Conservation (phyloP, 2,113 vertebrate genomes). For the Larimichthys crocea region DNA sequence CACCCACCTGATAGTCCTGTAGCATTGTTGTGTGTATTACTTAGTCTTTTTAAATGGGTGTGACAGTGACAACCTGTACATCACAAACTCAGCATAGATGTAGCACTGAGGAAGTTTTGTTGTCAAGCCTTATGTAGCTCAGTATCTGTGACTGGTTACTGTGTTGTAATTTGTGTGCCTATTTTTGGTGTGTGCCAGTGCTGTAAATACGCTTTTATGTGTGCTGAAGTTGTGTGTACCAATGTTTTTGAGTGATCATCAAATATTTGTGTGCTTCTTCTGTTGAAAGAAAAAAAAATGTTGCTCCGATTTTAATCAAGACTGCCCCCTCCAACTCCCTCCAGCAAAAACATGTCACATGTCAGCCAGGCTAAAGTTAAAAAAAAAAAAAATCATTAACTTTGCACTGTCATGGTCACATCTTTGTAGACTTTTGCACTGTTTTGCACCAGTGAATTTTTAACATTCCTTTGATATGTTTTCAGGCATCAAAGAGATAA, state of each 20-base stretch:
- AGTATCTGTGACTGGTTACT: constrained; percentile 83
- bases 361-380: constrained; percentile 57
- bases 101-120: constrained; percentile 84
- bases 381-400: constrained; percentile 43
- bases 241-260: constrained; percentile 79
- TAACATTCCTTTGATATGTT: constrained; percentile 74
- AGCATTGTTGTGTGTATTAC: constrained; percentile 80
- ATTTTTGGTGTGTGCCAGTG: constrained; percentile 81
- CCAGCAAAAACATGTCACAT: constrained; percentile 55
- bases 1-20: constrained; percentile 82
- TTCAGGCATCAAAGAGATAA: constrained; percentile 58
- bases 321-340: not conserved
- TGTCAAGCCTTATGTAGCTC: constrained; percentile 84
- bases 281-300: constrained; percentile 73
- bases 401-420: constrained; percentile 77
- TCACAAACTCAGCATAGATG: constrained; percentile 85
- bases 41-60: constrained; percentile 78
- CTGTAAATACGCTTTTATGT: constrained; percentile 83
- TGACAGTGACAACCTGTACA: constrained; percentile 81
- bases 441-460: constrained; percentile 78
- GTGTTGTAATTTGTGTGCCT: constrained; percentile 85
- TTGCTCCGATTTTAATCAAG: constrained; percentile 65
- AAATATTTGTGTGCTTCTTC: constrained; percentile 79
- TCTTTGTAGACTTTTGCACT: constrained; percentile 80
- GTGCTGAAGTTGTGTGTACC: constrained; percentile 80